phyloP scores from a whole-genome alignment of 2,888 invertebrate genomes.

The Acanthosepion pharaonis region DNA sequence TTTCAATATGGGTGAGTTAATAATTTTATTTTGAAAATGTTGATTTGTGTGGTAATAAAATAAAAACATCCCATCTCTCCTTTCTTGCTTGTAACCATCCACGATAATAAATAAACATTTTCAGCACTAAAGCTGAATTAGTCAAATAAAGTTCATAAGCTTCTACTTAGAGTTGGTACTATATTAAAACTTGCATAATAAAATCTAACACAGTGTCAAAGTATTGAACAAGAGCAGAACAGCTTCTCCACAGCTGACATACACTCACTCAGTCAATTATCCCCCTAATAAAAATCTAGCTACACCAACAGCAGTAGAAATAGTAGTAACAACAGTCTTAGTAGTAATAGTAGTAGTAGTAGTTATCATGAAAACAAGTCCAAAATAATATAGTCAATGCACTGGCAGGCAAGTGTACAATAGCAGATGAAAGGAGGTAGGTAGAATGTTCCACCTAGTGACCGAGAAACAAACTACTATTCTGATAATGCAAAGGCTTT shows the following conservation, averaged over 20 bases:
- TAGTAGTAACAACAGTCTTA: neutral
- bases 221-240: neutral
- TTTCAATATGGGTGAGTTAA: too few species aligned
- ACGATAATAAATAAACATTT: too few species aligned
- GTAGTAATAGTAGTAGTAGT: neutral
- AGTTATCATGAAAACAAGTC: neutral
- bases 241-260: neutral
- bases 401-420: neutral
- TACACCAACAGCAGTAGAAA: neutral
- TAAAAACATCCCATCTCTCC: too few species aligned
- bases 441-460: constrained; percentile 33
- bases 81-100: too few species aligned
- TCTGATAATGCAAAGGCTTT: constrained; percentile 33
- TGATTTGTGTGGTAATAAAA: too few species aligned
- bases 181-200: neutral
- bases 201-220: neutral
- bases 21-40: too few species aligned
- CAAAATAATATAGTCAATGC: constrained; percentile 33
- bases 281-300: constrained; percentile 8
- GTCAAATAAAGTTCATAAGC: too few species aligned
- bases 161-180: neutral
- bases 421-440: neutral
- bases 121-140: too few species aligned
- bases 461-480: constrained; percentile 33
- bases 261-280: neutral